Evolutionary conservation across 2,113 vertebrate genomes (phyloP), one percentile per base, ranked within the genome.

Genomic region (Eretmochelys imbricata): DNA sequence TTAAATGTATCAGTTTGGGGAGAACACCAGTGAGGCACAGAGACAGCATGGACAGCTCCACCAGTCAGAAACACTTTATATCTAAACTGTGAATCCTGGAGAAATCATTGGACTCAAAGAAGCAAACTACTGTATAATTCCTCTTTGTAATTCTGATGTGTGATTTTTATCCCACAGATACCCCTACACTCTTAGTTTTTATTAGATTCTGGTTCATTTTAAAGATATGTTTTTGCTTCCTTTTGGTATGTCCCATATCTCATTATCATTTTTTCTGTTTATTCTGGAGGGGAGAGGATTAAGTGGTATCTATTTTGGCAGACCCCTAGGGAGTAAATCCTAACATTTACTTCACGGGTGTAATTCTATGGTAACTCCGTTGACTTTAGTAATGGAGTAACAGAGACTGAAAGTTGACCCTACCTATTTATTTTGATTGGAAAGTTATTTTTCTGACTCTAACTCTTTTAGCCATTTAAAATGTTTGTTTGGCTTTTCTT

Each of bases 71-170:
- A 59, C n/a, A 86, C 72, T 89, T 87, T 75, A 31, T 20, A 85
- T 72, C 81, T 89, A 79, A 69, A 78, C 38, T 2, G 59, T 19
- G 35, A 59, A 81, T 80, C 91, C 79, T 79, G 75, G 6, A 42
- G 78, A 80, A 80, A 81, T 89, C 84, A n/a, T 81, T 62, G 75
- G 46, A 82, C 82, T 59, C 79, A 82, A 72, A 92, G 79, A 59
- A 90, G 54, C 25, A 93, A 96, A 91, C 9, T 1, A 1, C 7
- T 1, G 0, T 84, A 53, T 79, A 89, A 86, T 90, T 75, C 57
- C 75, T 24, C 93, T 90, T 94, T 79, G 90, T 96, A 89, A 93
- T 95, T 95, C 87, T 72, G 80, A 90, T 80, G 35, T 57, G 65
- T 88, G 93, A 94, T 57, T 85, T 79, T 91, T 96, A 93, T 80